Conservation (phyloP, 2,113 vertebrate species). For the Helogale parvula region DNA sequence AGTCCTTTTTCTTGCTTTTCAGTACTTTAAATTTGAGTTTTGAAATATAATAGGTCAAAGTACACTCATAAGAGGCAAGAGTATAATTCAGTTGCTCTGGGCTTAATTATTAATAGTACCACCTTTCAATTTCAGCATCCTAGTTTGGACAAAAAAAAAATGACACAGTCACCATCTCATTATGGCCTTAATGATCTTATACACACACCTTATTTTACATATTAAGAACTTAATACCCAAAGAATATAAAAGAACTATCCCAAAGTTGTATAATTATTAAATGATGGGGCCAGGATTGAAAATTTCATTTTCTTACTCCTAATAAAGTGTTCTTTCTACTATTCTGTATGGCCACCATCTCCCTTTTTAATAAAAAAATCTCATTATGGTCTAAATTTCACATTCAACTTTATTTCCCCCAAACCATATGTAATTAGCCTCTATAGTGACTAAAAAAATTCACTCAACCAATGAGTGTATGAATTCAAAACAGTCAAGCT, state of each 20-base stretch:
- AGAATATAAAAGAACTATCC: constrained; percentile 25
- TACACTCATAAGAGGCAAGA: not conserved
- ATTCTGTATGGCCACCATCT: not conserved
- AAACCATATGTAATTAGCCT: not conserved
- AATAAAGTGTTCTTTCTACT: not conserved
- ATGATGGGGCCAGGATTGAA: not conserved
- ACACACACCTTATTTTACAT: not conserved
- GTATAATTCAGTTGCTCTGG: not conserved
- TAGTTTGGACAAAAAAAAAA: constrained; percentile 2
- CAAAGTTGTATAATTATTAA: not conserved
- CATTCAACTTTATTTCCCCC: not conserved
- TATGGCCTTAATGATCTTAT: not conserved
- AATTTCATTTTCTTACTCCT: not conserved
- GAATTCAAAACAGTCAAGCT: constrained; percentile 28
- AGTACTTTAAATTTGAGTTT: constrained; percentile 44
- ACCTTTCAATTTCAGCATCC: constrained; percentile 12
- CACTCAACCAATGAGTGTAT: not conserved
- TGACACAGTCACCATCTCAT: not conserved
- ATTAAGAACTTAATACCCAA: not conserved
- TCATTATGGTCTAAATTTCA: constrained; percentile 10
- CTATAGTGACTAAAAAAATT: not conserved
- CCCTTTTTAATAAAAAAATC: not conserved
- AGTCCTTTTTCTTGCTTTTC: constrained; percentile 9
- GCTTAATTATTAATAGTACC: not conserved
- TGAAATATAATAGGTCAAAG: not conserved